Evolutionary conservation across 2,113 vertebrate genomes (phyloP).

Genomic region (Hymenochirus boettgeri): DNA sequence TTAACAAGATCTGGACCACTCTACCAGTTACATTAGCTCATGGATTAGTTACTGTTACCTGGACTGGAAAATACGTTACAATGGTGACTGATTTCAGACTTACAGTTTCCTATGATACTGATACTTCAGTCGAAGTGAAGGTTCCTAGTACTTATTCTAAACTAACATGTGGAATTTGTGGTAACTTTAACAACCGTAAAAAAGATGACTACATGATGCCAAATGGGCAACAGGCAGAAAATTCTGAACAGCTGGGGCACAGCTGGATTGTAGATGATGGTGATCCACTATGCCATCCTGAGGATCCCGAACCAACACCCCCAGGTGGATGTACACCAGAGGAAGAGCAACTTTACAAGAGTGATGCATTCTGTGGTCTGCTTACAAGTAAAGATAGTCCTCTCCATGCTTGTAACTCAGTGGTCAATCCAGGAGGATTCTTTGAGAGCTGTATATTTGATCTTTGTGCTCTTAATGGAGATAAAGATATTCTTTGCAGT

Average conservation of each 20-base stretch:
- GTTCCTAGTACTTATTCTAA: slow-evolving; percentile 55
- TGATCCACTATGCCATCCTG: slow-evolving; percentile 19
- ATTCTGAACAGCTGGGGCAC: slow-evolving; percentile 44
- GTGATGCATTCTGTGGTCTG: slow-evolving; percentile 58
- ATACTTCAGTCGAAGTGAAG: slow-evolving; percentile 53
- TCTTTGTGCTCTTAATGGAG: slow-evolving; percentile 62
- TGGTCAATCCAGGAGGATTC: slow-evolving; percentile 52
- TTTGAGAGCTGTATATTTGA: slow-evolving; percentile 58
- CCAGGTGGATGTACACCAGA: slow-evolving; percentile 50
- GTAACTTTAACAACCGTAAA: slow-evolving; percentile 59
- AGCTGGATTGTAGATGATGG: slow-evolving; percentile 51
- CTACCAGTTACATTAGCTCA: slow-evolving; percentile 57
- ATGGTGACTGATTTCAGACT: slow-evolving; percentile 58
- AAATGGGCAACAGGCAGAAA: slow-evolving; percentile 37
- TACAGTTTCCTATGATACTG: slow-evolving; percentile 51
- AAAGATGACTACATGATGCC: slow-evolving; percentile 55
- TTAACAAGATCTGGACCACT: slow-evolving; percentile 65
- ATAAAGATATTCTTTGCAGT: slow-evolving; percentile 50
- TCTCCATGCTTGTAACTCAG: slow-evolving; percentile 56
- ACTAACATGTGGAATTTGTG: slow-evolving; percentile 65
- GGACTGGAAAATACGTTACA: slow-evolving; percentile 48
- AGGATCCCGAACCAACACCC: slow-evolving; percentile 18
- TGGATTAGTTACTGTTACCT: slow-evolving; percentile 47
- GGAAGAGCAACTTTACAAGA: slow-evolving; percentile 46
- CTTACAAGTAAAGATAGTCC: slow-evolving; percentile 55